phyloP scores from a whole-genome alignment of 2,888 invertebrate genomes.

The Perithous albicinctus region DNA sequence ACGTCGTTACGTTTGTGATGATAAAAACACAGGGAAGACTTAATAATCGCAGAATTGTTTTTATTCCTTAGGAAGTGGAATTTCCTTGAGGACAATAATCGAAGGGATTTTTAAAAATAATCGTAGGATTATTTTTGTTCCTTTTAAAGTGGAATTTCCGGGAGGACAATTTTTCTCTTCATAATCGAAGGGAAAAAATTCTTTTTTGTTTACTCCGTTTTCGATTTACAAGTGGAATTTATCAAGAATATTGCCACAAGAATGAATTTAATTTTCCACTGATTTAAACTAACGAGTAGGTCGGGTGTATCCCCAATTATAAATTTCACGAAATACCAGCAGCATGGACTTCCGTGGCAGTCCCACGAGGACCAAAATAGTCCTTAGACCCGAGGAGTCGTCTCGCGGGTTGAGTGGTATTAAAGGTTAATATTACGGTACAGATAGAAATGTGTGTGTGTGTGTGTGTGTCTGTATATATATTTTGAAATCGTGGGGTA shows the following conservation, averaged over 20 bases:
- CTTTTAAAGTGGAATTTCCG: no score
- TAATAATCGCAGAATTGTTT: not conserved
- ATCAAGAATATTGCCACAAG: not conserved
- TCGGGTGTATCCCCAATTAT: slow-evolving; percentile 8
- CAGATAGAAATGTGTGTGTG: no score
- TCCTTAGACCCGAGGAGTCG: not conserved
- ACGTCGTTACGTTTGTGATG: slow-evolving; percentile 6
- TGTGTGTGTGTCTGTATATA: no score
- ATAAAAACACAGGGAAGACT: not conserved
- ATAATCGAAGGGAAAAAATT: no score
- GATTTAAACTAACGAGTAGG: slow-evolving; percentile 22
- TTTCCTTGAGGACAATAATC: not conserved
- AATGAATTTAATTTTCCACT: not conserved
- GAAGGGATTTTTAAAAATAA: not conserved
- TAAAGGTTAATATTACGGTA: slow-evolving; percentile 38
- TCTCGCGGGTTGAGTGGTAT: slow-evolving; percentile 41
- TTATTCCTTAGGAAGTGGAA: not conserved
- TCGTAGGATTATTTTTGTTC: not conserved
- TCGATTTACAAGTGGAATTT: not conserved
- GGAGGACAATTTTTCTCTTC: no score
- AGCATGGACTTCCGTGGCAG: not conserved
- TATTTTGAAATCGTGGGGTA: slow-evolving; percentile 30
- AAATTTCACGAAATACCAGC: slow-evolving; percentile 25
- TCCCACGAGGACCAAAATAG: slow-evolving; percentile 14
- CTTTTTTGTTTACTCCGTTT: not conserved